Base-by-base conservation (phyloP, 2,888 invertebrate species). In the Phlogophora meticulosa region DNA sequence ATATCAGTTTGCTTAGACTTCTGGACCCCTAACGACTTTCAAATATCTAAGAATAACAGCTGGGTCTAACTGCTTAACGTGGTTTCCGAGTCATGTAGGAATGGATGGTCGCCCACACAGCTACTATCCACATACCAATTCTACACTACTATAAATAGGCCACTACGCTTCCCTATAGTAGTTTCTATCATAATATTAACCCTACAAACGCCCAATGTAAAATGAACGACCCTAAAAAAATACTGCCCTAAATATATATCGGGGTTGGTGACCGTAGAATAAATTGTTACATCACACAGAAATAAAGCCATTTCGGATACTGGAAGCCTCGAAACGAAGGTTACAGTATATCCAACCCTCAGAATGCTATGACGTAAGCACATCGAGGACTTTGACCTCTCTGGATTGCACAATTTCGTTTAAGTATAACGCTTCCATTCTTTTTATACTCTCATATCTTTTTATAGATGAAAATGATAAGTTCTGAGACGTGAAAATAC, bases 341-440 rank as follows among this genome's bases (percentile, higher is more conserved):
- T 79, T 76, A 62, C 53, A 49, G 43, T 40, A 15, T 55, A 53
- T 45, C 57, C 52, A 67, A 67, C 80, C 74, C 46, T 55, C 34
- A 51, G 40, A 48, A 40, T 55, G 51, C 66, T 51, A 9, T 78
- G 75, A 76, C 75, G 75, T 79, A 17, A 76, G 61, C 61, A 36
- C 3, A 15, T 38, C 22, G 79, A 74, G 75, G 61, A 55, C 68
- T 67, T 74, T 79, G 75, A 79, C 75, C 80, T 56, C 59, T 60
- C 61, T 45, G 13, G 43, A 62, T 75, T 66, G 66, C 49, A 55
- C 32, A 61, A 61, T 75, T 78, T 64, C 48, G 59, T 55, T 73
- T 49, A 55, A 61, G 22, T 40, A 78, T 24, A 63, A 57, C 22
- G 42, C 38, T 72, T 73, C 46, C 38, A 56, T 51, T 75, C 56